phyloP scores from a whole-genome alignment of 1,140 invertebrate species.

The Megalopta genalis region DNA sequence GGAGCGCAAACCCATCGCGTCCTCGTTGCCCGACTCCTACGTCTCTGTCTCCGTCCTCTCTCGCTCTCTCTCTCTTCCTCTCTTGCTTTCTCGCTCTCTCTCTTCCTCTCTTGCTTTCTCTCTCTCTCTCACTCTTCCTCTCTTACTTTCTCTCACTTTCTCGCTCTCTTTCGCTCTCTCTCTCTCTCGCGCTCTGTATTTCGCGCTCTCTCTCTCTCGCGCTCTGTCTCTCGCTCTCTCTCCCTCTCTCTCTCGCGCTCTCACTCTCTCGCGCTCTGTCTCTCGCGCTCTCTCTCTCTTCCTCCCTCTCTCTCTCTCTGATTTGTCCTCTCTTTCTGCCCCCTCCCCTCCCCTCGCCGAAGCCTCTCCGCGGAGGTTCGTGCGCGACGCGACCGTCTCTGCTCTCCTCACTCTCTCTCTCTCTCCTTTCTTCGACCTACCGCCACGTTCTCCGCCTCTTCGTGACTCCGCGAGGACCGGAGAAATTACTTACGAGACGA shows the following conservation, averaged over 20 bases:
- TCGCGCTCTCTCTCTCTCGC: no score
- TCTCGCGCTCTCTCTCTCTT: background rate
- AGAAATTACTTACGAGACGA: constrained; percentile 21
- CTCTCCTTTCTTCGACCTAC: constrained; percentile 24
- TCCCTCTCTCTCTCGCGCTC: background rate
- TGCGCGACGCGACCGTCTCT: constrained; percentile 14
- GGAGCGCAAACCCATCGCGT: constrained; percentile 8
- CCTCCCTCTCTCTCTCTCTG: background rate
- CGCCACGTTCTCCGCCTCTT: constrained; percentile 19
- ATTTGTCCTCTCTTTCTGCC: background rate
- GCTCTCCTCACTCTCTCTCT: no score
- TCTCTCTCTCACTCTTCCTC: background rate
- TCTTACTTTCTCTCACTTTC: no score
- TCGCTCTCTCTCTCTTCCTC: background rate
- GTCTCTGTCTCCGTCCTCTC: background rate
- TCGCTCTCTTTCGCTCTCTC: background rate
- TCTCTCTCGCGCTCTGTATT: no score
- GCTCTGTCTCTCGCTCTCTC: background rate
- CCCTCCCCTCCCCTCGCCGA: background rate
- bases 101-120: background rate
- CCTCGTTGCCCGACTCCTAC: constrained; percentile 19
- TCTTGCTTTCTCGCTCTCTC: background rate
- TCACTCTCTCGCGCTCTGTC: background rate
- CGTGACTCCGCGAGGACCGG: background rate
- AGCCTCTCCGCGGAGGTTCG: background rate